phyloP scores from a whole-genome alignment of 1,140 invertebrate genomes.

The Radopholus similis region DNA sequence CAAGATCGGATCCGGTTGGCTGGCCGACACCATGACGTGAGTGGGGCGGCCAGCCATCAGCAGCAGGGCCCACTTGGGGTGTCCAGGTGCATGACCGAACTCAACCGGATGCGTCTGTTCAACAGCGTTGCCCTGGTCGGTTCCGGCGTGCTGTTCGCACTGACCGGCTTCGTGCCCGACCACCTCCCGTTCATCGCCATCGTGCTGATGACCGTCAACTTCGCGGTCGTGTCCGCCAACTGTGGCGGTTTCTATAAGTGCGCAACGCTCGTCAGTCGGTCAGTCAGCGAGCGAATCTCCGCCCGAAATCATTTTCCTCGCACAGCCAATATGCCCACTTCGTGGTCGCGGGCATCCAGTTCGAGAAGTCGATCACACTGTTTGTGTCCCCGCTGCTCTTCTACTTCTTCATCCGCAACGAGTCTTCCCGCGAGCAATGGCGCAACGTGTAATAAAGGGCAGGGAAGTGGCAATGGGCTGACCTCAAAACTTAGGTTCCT shows the following conservation, averaged over 20 bases:
- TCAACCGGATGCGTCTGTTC: slow-evolving; percentile 43
- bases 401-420: slow-evolving; percentile 22
- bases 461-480: slow-evolving; percentile 17
- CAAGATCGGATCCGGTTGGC: background rate
- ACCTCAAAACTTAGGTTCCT: background rate
- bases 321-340: slow-evolving; percentile 33
- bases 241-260: slow-evolving; percentile 52
- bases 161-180: slow-evolving; percentile 44
- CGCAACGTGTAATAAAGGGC: slow-evolving; percentile 7
- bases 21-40: background rate
- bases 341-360: slow-evolving; percentile 33
- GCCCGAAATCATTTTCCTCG: background rate
- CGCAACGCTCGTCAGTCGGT: slow-evolving; percentile 43
- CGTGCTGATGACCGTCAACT: slow-evolving; percentile 37
- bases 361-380: slow-evolving; percentile 32
- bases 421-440: slow-evolving; percentile 15
- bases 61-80: background rate
- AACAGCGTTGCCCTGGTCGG: slow-evolving; percentile 45
- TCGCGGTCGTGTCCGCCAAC: slow-evolving; percentile 41
- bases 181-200: slow-evolving; percentile 26
- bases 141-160: slow-evolving; percentile 37
- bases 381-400: slow-evolving; percentile 32
- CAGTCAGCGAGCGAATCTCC: background rate
- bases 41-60: background rate
- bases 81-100: slow-evolving; percentile 38